Evolutionary conservation across 2,888 invertebrate genomes (phyloP).

Genomic region (Sphaerophoria rueppellii): DNA sequence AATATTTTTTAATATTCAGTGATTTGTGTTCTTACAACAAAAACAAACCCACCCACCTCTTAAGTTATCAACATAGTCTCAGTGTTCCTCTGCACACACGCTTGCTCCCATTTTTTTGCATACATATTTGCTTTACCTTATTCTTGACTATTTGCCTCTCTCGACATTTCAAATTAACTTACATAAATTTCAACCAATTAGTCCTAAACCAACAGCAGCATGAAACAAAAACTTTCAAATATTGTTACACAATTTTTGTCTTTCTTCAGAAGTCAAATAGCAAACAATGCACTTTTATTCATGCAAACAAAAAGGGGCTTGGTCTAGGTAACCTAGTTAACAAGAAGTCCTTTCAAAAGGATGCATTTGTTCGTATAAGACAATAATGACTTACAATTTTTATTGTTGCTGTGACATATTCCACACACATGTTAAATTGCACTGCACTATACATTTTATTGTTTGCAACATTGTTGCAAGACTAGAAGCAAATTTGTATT

Average conservation of each 20-base stretch:
- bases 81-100: too few relatives aligned
- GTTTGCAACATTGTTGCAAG: not conserved
- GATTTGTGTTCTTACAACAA: too few relatives aligned
- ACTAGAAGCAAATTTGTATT: constrained; percentile 13
- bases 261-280: not conserved
- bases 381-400: constrained; percentile 1
- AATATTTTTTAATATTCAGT: too few relatives aligned
- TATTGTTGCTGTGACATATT: constrained; percentile 7
- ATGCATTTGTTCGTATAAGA: not conserved
- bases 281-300: not conserved
- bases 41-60: too few relatives aligned
- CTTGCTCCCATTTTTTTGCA: too few relatives aligned
- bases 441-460: not conserved
- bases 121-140: too few relatives aligned
- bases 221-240: constrained; percentile 7
- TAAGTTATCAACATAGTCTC: too few relatives aligned
- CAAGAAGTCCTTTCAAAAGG: not conserved
- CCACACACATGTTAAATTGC: not conserved
- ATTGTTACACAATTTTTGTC: not conserved
- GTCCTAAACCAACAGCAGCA: not conserved
- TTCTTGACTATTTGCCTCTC: too few relatives aligned
- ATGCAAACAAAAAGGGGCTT: not conserved
- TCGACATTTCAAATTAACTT: too few relatives aligned
- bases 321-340: constrained; percentile 24
- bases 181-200: constrained; percentile 7